Evolutionary conservation across 2,113 vertebrate species (phyloP), one percentile per base, ranked within the genome.

Genomic region (Chaetops frenatus): DNA sequence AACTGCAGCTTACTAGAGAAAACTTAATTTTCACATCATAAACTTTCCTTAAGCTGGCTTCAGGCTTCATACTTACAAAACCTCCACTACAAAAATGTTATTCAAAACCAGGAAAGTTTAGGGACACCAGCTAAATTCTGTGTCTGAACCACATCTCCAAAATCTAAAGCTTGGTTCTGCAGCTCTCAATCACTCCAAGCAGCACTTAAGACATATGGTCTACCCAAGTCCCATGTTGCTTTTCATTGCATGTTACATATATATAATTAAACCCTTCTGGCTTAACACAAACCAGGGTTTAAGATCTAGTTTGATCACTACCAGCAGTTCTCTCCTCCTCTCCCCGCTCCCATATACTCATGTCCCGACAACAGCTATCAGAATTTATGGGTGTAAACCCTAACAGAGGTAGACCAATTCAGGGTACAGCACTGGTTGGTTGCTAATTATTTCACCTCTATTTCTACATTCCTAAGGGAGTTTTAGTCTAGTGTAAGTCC

Each of bases 21-120:
- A 97, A 95, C 94, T 96, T 90, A 95, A 96, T 97, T 97, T 97
- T 97, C 94, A 95, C 94, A 96, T 96, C 94, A 96, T 96, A 91
- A 96, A 96, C 79, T 92, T 94, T 95, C 90, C 81, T 96, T 95
- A 95, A 77, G 71, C 69, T 94, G 90, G 69, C 91, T 97, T 95
- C 86, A 80, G 72, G 57, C 94, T 96, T 95, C 90, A 92, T 81
- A 91, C 56, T 89, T 94, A 77, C 58, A 93, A 96, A 96, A 94
- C 83, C 87, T 92, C 94, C 89, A 69, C 72, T 92, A 81, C 62
- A 91, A 95, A 95, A 96, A 94, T 25, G 62, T 92, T 93, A 92
- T 64, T 96, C 76, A 95, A 92, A 95, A 72, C 50, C 45, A 91
- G 72, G 50, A 91, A 95, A 81, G 65, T 90, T 86, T 73, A 81